phyloP scores from a whole-genome alignment of 2,113 vertebrate species.

The Mustela lutreola region DNA sequence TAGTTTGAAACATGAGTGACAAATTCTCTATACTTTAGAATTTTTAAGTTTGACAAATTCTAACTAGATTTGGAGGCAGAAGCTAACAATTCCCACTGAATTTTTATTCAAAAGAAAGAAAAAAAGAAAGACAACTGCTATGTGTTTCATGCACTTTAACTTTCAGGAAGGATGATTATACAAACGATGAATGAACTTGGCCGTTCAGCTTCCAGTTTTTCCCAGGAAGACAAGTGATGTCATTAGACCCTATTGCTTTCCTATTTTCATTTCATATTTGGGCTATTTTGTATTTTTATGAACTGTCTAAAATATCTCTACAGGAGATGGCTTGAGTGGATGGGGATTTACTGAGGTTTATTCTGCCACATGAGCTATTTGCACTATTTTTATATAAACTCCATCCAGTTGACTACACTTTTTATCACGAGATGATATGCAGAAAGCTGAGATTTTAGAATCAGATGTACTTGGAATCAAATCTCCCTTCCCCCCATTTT shows the following conservation, averaged over 20 bases:
- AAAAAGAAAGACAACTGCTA: background rate
- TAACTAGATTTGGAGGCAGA: background rate
- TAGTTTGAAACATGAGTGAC: background rate
- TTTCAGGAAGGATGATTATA: background rate
- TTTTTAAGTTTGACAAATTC: conserved; percentile 2
- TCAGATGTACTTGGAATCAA: background rate
- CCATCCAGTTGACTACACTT: background rate
- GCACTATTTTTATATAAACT: conserved; percentile 2
- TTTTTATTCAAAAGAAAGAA: background rate
- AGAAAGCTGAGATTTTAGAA: background rate
- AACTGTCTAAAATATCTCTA: background rate
- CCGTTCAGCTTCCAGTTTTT: background rate
- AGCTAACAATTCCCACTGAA: background rate
- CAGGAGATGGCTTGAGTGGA: background rate
- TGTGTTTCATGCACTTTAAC: background rate
- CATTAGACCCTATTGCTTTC: background rate
- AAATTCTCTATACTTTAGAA: background rate
- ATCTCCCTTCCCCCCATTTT: background rate
- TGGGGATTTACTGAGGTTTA: conserved; percentile 4
- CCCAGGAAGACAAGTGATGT: background rate
- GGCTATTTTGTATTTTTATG: conserved; percentile 31
- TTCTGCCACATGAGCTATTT: conserved; percentile 17
- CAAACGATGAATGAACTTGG: background rate
- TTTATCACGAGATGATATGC: background rate
- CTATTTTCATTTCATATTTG: conserved; percentile 17